These are phyloP conservation scores for Colletes latitarsis DNA, from an alignment of 1,140 invertebrate species.

Conservation along the genomic window DNA sequence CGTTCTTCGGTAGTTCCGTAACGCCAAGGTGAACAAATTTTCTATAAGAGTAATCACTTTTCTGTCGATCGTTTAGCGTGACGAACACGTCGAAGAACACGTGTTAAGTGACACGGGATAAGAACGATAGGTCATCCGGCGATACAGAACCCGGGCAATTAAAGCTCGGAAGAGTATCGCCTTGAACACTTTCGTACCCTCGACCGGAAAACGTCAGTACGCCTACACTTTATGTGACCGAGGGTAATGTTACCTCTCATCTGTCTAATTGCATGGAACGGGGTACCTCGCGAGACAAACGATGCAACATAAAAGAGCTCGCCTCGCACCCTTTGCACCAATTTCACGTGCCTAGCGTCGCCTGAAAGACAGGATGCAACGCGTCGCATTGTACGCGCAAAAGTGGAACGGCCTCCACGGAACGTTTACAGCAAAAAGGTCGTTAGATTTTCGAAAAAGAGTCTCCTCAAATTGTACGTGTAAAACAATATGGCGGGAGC, in stretches of 20 bases:
- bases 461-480: not conserved
- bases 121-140: not conserved
- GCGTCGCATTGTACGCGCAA: constrained; percentile 16
- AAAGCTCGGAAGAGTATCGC: constrained; percentile 41
- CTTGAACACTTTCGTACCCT: constrained; percentile 36
- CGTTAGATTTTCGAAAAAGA: not conserved
- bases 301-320: constrained; percentile 47
- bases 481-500: too few relatives aligned
- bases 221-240: constrained; percentile 29
- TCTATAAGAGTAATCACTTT: not conserved
- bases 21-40: not conserved
- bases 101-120: not conserved
- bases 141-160: constrained; percentile 19
- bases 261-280: constrained; percentile 72
- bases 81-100: not conserved
- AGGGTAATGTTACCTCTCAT: constrained; percentile 61
- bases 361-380: constrained; percentile 16
- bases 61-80: not conserved
- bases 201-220: constrained; percentile 36
- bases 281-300: constrained; percentile 64
- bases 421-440: not conserved
- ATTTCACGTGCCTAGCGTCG: constrained; percentile 26
- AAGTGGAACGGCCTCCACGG: constrained; percentile 19
- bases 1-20: too few relatives aligned
- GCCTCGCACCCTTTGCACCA: constrained; percentile 32